These are phyloP conservation scores for Pimpla rufipes DNA, from an alignment of 2,888 invertebrate genomes.

Conservation along the genomic window DNA sequence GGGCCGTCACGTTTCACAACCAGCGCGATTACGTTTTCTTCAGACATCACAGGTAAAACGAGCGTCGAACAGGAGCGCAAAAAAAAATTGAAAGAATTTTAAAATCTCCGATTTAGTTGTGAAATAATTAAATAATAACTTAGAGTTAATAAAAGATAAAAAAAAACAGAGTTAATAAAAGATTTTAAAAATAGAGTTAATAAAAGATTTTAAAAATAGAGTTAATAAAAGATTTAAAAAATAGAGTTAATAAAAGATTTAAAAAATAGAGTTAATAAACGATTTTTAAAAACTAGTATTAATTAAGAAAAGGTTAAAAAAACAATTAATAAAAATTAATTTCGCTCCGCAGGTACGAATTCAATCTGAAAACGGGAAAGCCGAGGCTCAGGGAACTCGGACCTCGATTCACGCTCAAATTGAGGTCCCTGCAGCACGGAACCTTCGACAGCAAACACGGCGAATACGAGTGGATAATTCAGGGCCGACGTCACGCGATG, in stretches of 20 bases:
- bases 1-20: constrained; percentile 99
- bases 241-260: too few species aligned
- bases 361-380: constrained; percentile 91
- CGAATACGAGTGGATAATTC: constrained; percentile 98
- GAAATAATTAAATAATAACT: too few species aligned
- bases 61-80: neutral
- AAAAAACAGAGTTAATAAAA: too few species aligned
- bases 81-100: too few species aligned
- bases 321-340: neutral
- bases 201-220: too few species aligned
- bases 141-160: too few species aligned
- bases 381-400: constrained; percentile 96
- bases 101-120: too few species aligned
- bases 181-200: too few species aligned
- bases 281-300: neutral
- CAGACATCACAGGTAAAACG: constrained; percentile 94
- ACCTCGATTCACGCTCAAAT: constrained; percentile 97
- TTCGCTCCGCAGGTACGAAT: constrained; percentile 90
- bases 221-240: too few species aligned
- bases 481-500: constrained; percentile 96
- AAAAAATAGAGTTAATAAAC: too few species aligned
- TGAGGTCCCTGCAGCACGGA: constrained; percentile 97
- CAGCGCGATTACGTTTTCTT: constrained; percentile 99
- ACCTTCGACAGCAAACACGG: constrained; percentile 99
- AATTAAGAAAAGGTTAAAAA: neutral